Base-by-base conservation (phyloP, 2,797 vertebrate species). In the Meda fulgida region DNA sequence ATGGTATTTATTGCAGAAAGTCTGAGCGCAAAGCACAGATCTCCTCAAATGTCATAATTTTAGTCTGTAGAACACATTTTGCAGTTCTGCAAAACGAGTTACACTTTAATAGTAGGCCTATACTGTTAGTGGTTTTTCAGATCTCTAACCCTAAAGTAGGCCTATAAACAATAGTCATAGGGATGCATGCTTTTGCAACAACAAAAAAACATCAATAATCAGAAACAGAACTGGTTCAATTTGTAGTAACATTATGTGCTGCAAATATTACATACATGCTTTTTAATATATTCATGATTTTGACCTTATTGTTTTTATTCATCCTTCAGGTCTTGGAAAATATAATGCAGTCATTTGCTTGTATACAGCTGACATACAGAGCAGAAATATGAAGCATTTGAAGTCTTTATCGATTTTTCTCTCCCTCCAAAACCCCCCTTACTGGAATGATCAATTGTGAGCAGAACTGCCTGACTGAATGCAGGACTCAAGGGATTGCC, bases 401-500 rank as follows among this genome's bases (percentile, higher is more conserved):
- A 29, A n/a, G 34, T 60, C 80, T 63, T 71, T 4, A 81, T 72
- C 5, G 53, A 46, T 60, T 72, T 31, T 75, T 75, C 18, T 51
- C 14, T 48, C 51, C 11, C 60, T 23, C 11, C 19, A 48, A 34
- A 11, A 1, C 31, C 55, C 38, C 38, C 40, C 29, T 13, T 14
- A 79, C 11, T 48, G 31, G 6, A 36, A 26, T 38, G 67, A 66
- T 38, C 40, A 65, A 13, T 60, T 53, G 60, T 36, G 80, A 82
- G 70, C 9, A 63, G 53, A 19, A 14, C 29, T 48, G 69, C 38
- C n/a, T 83, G 81, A 51, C 40, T 75, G 43, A 83, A 75, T n/a
- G 16, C 71, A 75, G 72, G 72, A 66, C 81, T 77, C 72, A 3
- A 51, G 72, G 60, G 81, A 83, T 4, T 40, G n/a, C 29, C 18